Evolutionary conservation across 1,140 invertebrate genomes (phyloP).

Genomic region (Rhizoglyphus robini): DNA sequence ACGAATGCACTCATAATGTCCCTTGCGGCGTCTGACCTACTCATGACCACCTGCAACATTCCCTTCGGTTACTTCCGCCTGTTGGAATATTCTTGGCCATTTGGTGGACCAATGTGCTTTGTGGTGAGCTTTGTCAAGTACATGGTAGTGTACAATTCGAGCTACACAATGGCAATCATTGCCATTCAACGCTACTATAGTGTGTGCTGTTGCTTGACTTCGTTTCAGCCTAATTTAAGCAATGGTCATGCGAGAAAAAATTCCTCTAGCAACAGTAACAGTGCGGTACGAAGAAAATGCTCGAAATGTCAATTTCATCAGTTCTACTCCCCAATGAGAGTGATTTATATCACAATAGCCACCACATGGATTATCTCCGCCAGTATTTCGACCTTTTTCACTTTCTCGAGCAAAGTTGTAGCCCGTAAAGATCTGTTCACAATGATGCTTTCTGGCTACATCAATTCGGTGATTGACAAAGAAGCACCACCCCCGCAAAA

Average conservation of each 20-base stretch:
- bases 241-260: no score
- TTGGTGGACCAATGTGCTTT: conserved; percentile 37
- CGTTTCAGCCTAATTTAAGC: no score
- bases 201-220: no score
- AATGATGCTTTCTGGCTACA: no score
- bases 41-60: conserved; percentile 69
- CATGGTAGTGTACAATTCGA: conserved; percentile 37
- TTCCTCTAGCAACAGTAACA: no score
- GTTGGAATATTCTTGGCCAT: conserved; percentile 35
- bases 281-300: no score
- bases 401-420: conserved; percentile 4
- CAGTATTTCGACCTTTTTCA: neutral
- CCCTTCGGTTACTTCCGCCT: conserved; percentile 46
- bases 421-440: neutral
- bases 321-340: no score
- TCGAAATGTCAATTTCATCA: no score
- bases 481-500: no score
- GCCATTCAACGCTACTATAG: conserved; percentile 40
- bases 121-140: conserved; percentile 38
- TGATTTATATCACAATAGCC: neutral
- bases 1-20: conserved; percentile 5
- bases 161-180: conserved; percentile 41
- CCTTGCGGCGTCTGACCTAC: conserved; percentile 62
- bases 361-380: conserved; percentile 1
- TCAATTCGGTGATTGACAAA: no score